phyloP scores from a whole-genome alignment of 2,888 invertebrate species.

The Rhimphoctona megacephalus region DNA sequence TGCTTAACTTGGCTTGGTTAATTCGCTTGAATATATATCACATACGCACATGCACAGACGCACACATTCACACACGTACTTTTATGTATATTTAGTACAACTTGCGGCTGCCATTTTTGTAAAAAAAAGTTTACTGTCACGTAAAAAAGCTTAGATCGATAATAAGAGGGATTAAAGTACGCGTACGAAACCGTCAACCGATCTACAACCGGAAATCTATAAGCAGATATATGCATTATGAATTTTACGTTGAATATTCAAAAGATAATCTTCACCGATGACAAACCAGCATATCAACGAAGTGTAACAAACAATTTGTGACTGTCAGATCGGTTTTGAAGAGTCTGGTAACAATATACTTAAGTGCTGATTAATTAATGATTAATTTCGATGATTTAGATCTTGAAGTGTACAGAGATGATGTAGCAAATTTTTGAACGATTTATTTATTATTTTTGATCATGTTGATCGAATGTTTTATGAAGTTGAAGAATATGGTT shows the following conservation, averaged over 20 bases:
- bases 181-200: constrained; percentile 17
- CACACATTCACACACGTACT: background rate
- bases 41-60: background rate
- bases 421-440: background rate
- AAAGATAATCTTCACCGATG: background rate
- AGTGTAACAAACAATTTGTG: background rate
- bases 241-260: constrained; percentile 34
- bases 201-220: constrained; percentile 66
- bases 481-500: background rate
- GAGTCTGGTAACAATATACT: background rate
- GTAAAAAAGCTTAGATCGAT: constrained; percentile 45
- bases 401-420: background rate
- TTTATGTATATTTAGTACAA: constrained; percentile 23
- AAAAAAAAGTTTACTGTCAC: constrained; percentile 49
- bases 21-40: no score
- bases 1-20: no score
- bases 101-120: constrained; percentile 61
- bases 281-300: background rate
- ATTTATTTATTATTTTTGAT: background rate
- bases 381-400: background rate
- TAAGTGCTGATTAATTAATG: background rate
- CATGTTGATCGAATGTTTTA: background rate
- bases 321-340: background rate
- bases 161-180: constrained; percentile 33
- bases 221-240: constrained; percentile 39